phyloP scores from a whole-genome alignment of 2,888 invertebrate species.

The Rhimphoctona megacephalus region DNA sequence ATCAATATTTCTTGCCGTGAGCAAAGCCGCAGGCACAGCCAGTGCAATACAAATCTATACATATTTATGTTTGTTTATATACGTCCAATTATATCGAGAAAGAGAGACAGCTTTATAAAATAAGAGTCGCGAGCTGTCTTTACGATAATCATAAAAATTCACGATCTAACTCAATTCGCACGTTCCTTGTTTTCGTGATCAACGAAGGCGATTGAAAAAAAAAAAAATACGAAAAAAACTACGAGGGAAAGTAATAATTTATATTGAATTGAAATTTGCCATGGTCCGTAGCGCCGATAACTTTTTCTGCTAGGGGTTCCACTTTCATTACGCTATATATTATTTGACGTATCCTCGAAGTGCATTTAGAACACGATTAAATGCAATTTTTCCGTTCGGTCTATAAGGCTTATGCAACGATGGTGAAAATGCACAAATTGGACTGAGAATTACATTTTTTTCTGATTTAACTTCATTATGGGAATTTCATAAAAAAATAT shows the following conservation, averaged over 20 bases:
- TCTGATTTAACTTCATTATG: background rate
- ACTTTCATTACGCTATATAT: conserved; percentile 28
- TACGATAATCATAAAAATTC: conserved; percentile 26
- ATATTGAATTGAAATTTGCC: conserved; percentile 46
- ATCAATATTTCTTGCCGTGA: no score
- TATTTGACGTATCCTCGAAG: background rate
- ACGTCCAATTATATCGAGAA: background rate
- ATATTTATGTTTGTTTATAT: background rate
- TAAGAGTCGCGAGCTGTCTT: conserved; percentile 20
- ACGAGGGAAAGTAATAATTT: conserved; percentile 45
- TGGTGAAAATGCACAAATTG: conserved; percentile 11
- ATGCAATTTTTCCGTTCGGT: conserved; percentile 6
- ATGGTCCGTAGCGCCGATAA: conserved; percentile 16
- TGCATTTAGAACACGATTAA: background rate
- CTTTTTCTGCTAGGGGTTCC: conserved; percentile 15
- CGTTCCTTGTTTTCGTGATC: conserved; percentile 44
- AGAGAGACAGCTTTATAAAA: background rate
- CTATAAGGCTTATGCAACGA: background rate
- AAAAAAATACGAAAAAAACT: background rate
- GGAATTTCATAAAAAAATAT: background rate
- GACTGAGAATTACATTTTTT: background rate
- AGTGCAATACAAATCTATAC: background rate
- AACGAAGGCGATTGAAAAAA: background rate
- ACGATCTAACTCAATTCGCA: conserved; percentile 52
- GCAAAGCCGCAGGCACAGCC: no score